Evolutionary conservation across 2,797 vertebrate genomes (phyloP), one percentile per base, ranked within the genome.

Genomic region (Petrocephalus schoutedeni): DNA sequence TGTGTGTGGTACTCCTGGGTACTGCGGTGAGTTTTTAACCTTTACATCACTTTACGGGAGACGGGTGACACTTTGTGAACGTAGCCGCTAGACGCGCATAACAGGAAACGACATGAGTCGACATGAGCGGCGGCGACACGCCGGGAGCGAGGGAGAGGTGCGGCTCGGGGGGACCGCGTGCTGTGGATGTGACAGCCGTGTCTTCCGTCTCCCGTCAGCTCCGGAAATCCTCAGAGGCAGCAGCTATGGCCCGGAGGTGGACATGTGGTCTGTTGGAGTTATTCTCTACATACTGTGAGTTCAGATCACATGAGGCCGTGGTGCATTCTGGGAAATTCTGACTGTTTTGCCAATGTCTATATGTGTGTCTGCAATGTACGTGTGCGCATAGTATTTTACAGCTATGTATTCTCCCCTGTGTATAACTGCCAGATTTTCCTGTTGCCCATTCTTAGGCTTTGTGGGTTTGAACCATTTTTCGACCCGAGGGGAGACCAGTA

Each of bases 261-360:
- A 98, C 92, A 97, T 97, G 97, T 98, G 97, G 97, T 97, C 97
- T 0, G 96, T 98, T 92, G 97, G 97, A 0, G 96, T 97, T 92
- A 97, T 98, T 93, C 95, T 97, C 83, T 98, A 98, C 93, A 98
- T 98, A 93, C 93, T 97, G 97, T 98, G 95, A 97, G 97, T 96
- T 51, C 28, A 7, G 61, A n/a, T 23, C 51, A 59, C 49, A n/a
- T 4, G 41, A 32, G 8, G 57, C 85, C 19, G 28, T 41, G 57
- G 32, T 45, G n/a, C 36, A n/a, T 49, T 36, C 56, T 61, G 51
- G 58, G n/a, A 59, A 41, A 10, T 51, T 87, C 0, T 6, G 21
- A 49, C 36, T 71, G 83, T 61, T 51, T 61, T 54, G 23, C 8
- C 23, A 59, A n/a, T 77, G 51, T 61, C 21, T 56, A 36, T 58